These are phyloP conservation scores for Stegophylla sp. DNA, from an alignment of 2,888 invertebrate genomes.

Conservation along the genomic window DNA sequence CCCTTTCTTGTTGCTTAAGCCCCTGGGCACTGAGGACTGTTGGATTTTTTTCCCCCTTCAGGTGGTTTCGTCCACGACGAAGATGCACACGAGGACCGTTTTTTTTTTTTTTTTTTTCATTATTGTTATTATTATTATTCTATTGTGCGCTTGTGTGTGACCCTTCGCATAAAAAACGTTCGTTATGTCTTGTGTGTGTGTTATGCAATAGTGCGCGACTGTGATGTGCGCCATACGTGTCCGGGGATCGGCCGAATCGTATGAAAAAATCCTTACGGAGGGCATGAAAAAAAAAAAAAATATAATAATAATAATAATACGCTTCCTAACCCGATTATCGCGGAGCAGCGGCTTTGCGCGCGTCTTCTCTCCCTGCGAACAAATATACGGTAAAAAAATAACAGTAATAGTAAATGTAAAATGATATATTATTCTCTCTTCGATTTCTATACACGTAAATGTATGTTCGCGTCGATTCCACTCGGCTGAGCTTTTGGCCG, in stretches of 20 bases:
- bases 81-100: constrained; percentile 28
- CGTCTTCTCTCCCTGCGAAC: too few species aligned
- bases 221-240: not conserved
- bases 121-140: not conserved
- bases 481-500: constrained; percentile 34
- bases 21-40: constrained; percentile 12
- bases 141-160: constrained; percentile 4
- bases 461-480: constrained; percentile 49
- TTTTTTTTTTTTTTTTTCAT: constrained; percentile 38
- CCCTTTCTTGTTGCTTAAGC: constrained; percentile 22
- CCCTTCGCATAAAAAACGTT: constrained; percentile 1
- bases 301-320: not conserved
- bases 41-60: constrained; percentile 19
- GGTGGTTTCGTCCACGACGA: constrained; percentile 22
- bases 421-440: not conserved
- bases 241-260: constrained; percentile 2
- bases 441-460: constrained; percentile 10
- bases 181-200: not conserved
- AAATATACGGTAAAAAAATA: too few species aligned
- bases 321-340: not conserved
- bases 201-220: not conserved
- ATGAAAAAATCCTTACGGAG: not conserved
- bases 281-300: not conserved
- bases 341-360: too few species aligned
- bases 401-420: too few species aligned